phyloP scores from a whole-genome alignment of 2,113 vertebrate species.

The Bubo blakistoni region DNA sequence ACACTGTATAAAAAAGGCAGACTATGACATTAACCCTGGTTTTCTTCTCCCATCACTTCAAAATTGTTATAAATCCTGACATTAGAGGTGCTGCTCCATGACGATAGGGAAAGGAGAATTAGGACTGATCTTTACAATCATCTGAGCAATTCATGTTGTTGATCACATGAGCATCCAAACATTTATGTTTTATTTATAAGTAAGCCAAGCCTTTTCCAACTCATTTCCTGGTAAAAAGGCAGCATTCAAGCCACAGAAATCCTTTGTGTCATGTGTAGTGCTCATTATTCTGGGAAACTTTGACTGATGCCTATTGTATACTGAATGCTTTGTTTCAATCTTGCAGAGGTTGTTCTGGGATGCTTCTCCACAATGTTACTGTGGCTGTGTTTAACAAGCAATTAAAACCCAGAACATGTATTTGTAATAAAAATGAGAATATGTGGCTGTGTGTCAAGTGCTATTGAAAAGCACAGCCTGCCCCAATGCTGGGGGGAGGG shows the following conservation, averaged over 20 bases:
- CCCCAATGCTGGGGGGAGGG: background rate
- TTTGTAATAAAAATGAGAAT: slow-evolving; percentile 4
- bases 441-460: background rate
- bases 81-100: background rate
- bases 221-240: background rate
- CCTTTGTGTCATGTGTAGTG: background rate
- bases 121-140: background rate
- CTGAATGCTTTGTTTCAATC: slow-evolving; percentile 23
- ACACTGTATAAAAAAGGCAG: background rate
- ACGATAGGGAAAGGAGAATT: background rate
- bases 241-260: slow-evolving; percentile 18
- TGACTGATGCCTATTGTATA: slow-evolving; percentile 5
- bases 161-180: background rate
- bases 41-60: background rate
- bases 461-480: background rate
- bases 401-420: background rate
- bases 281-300: background rate
- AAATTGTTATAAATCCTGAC: background rate
- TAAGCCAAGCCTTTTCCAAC: background rate
- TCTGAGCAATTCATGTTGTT: background rate
- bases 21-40: background rate
- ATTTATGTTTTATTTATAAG: slow-evolving; percentile 14
- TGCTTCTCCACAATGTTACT: background rate
- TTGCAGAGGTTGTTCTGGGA: background rate
- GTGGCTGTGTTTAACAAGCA: background rate